Evolutionary conservation across 2,797 vertebrate genomes (phyloP), one percentile per base, ranked within the genome.

Genomic region (Hydrocynus forskahlii): DNA sequence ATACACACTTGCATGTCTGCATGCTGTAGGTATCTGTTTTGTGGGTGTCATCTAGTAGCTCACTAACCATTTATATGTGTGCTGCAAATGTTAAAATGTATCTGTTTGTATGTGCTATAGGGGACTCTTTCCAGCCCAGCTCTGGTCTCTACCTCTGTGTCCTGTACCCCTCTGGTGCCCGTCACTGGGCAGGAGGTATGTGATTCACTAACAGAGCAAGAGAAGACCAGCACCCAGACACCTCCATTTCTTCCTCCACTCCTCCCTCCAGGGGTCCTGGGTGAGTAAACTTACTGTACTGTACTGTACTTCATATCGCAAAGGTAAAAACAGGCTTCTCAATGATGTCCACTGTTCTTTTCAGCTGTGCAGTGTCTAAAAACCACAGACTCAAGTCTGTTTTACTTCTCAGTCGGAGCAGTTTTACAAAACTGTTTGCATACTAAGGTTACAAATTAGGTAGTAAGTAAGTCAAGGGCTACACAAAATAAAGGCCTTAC

Each of bases 191-290:
- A 81, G 21, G 89, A 89, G 19, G 86, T 64, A 5, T 83, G 86
- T 89, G 93, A 87, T 90, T 85, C 90, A 74, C 85, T 88, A 60
- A 60, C 80, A 9, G 87, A 86, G 74, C 91, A 89, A 74, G 93
- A 92, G 89, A 91, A 92, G 88, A 89, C 89, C 78, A 88, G 87
- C 66, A 88, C 89, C 70, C 86, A 91, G 76, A 83, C 88, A 69
- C 87, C 89, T 29, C 88, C 89, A 9, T 92, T 95, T 69, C 89
- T 94, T 83, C 91, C 86, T 84, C 92, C 92, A 63, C 88, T 95
- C 81, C 90, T 95, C 79, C 86, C 91, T 29, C 89, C 93, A 79
- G 91, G 90, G 21, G 90, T 95, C 80, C 89, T 95, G 80, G 90
- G 94, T 95, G 85, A 92, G 94, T 86, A 16, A 59, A 74, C 45